phyloP scores from a whole-genome alignment of 2,888 invertebrate genomes.

The Girardia tigrina region DNA sequence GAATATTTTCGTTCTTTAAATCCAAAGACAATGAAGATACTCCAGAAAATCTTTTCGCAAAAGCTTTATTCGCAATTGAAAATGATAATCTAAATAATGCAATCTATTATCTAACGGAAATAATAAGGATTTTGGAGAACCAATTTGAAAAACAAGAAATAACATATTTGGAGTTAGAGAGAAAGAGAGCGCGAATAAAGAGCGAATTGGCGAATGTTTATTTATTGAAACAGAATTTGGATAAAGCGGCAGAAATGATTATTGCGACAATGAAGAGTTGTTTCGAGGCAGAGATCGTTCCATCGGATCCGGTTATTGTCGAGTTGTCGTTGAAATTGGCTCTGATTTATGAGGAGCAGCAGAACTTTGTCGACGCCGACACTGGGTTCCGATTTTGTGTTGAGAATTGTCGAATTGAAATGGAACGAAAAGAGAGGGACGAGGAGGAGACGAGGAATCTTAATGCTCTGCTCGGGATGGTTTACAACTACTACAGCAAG shows the following conservation, averaged over 20 bases:
- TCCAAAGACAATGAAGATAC: neutral
- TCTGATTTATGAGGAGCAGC: slow-evolving; percentile 56
- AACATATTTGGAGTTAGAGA: slow-evolving; percentile 59
- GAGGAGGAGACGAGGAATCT: slow-evolving; percentile 55
- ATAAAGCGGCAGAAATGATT: slow-evolving; percentile 73
- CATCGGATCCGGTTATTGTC: slow-evolving; percentile 67
- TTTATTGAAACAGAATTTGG: slow-evolving; percentile 61
- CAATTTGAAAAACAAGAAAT: slow-evolving; percentile 37
- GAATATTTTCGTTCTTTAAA: neutral
- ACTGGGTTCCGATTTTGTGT: slow-evolving; percentile 73
- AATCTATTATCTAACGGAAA: neutral
- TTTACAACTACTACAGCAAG: slow-evolving; percentile 31
- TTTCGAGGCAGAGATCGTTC: slow-evolving; percentile 59
- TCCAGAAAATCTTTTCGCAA: neutral
- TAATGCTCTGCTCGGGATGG: slow-evolving; percentile 28
- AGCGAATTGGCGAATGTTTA: slow-evolving; percentile 85
- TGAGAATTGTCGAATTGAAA: slow-evolving; percentile 51
- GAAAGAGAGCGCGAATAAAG: slow-evolving; percentile 67
- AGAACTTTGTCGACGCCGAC: slow-evolving; percentile 58
- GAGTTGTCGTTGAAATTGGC: slow-evolving; percentile 79
- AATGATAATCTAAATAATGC: neutral
- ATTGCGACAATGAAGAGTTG: slow-evolving; percentile 54
- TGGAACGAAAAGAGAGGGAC: slow-evolving; percentile 53
- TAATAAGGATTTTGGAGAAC: neutral
- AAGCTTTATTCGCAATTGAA: neutral